phyloP scores from a whole-genome alignment of 37 sponge, comb jelly and placozoan genomes.

The Hexactinellida sp. region DNA sequence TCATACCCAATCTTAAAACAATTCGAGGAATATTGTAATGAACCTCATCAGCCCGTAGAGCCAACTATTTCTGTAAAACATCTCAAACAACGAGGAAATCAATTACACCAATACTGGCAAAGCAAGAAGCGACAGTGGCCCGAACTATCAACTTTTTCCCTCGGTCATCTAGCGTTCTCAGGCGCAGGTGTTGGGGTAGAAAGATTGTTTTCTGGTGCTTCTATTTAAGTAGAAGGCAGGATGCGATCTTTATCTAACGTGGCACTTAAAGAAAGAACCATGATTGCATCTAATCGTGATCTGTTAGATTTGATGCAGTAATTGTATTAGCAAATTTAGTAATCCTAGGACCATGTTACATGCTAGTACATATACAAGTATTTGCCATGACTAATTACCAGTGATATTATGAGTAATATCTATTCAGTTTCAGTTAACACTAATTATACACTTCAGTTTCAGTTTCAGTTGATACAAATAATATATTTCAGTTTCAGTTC shows the following conservation, averaged over 20 bases:
- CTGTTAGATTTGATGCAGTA: background rate
- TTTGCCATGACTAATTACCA: background rate
- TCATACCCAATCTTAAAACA: background rate
- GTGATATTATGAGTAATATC: background rate
- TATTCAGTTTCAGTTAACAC: background rate
- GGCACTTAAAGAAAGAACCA: constrained; percentile 12
- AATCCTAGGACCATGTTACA: background rate
- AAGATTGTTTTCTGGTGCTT: background rate
- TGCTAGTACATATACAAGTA: background rate
- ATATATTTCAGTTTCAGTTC: background rate
- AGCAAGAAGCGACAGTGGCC: too few species aligned
- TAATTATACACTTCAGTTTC: background rate
- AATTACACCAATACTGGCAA: constrained; percentile 1
- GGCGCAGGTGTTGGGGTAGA: constrained; percentile 14
- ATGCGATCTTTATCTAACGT: background rate
- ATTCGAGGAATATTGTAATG: constrained; percentile 15
- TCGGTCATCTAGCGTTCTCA: background rate
- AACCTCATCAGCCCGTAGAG: constrained; percentile 16
- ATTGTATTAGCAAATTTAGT: background rate
- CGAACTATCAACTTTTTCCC: constrained; percentile 7
- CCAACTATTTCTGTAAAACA: background rate
- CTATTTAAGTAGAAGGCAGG: background rate
- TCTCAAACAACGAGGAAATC: constrained; percentile 1
- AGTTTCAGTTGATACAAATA: background rate
- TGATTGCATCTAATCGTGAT: constrained; percentile 8